A percentile compares a stretch with the other conserved stretches of the same genome.
phyloP scores from a whole-genome alignment of 2,888 invertebrate genomes.

The Trimorus sp. region DNA sequence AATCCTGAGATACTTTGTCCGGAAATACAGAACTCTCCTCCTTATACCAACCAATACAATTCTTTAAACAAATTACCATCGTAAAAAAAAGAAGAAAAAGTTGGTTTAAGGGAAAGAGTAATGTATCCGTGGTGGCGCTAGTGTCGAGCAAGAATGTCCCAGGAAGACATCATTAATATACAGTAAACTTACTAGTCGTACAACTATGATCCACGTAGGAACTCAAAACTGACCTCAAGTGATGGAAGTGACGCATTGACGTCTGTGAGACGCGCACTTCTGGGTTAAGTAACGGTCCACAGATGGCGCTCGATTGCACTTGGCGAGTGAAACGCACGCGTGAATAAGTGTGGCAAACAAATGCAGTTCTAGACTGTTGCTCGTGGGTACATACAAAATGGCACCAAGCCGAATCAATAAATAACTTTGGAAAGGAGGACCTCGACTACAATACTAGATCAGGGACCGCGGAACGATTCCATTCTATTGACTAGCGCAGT shows the following conservation, averaged over 20 bases:
- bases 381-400: constrained; percentile 4
- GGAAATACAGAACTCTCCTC: no score
- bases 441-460: constrained; percentile 41
- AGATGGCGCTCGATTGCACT: no score
- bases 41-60: no score
- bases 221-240: constrained; percentile 56
- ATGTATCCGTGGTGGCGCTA: no score
- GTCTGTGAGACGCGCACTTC: no score
- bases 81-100: no score
- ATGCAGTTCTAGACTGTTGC: no score
- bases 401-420: constrained; percentile 32
- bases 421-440: constrained; percentile 38
- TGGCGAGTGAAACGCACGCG: constrained; percentile 3
- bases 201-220: constrained; percentile 43
- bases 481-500: constrained; percentile 41
- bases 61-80: no score
- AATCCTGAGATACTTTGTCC: no score
- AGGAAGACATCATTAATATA: constrained; percentile 42
- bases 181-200: constrained; percentile 19
- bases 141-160: constrained; percentile 11
- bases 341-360: no score
- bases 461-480: constrained; percentile 9
- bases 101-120: no score
- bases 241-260: neutral
- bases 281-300: no score